Base-by-base conservation (phyloP, 2,797 vertebrate species). In the Paramormyrops hopkinsi region DNA sequence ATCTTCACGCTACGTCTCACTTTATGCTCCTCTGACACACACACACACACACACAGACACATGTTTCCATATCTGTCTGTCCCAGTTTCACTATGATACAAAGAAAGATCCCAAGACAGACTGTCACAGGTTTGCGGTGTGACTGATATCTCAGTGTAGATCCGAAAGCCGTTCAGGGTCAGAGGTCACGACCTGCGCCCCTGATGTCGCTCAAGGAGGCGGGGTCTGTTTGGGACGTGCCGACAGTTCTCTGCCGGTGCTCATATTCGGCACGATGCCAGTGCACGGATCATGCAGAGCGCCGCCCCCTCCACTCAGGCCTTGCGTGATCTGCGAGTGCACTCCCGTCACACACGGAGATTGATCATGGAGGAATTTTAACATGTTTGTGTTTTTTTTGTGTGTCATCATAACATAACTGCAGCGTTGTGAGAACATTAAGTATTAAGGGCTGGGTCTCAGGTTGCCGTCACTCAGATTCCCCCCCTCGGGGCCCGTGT, bases 381-480 rank as follows among this genome's bases (percentile, higher is more conserved):
- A 84, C 82, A 22, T 84, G 41, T 84, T 84, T 84, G 14, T 56
- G 6, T 87, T 54, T 87, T 86, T 87, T 33, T 41, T 56, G 29
- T 37, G 85, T 56, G 50, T 84, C 82, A 87, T 37, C 50, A 56
- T 51, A 87, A 33, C 33, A 37, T 87, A n/a, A 56, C 85, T 25
- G 85, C 29, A 56, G 29, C 25, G 25, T 88, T 88, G 65, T 88
- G 87, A 88, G 87, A 87, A 87, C 85, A 37, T 87, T 37, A 87
- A 37, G 85, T 56, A 56, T 87, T 54, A 87, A 51, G n/a, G 46
- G 46, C 82, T 46, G 82, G 82, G 46, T 50, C 46, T 84, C 82
- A 29, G 51, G 50, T 87, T 87, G 29, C 85, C 29, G 25, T 87
- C 85, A 87, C 51, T 87, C 85, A 37, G 17, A 56, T 37, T 41